These are phyloP conservation scores for Sarcophaga variegata DNA, from an alignment of 2,888 invertebrate genomes.

Conservation along the genomic window DNA sequence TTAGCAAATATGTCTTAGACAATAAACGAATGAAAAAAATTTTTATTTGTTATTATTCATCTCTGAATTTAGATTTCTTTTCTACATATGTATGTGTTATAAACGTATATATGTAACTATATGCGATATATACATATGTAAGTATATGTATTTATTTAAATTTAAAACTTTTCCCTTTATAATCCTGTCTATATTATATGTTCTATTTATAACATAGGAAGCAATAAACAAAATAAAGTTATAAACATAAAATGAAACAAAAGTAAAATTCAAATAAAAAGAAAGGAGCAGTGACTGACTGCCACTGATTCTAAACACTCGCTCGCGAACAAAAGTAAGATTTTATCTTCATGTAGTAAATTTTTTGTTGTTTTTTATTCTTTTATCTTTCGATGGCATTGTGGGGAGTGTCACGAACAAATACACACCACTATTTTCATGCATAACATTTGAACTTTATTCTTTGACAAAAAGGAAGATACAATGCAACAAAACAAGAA, in stretches of 20 bases:
- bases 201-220: neutral
- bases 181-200: constrained; percentile 2
- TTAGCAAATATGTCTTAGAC: too few species aligned
- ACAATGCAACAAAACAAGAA: too few species aligned
- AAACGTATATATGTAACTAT: too few species aligned
- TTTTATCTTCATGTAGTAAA: constrained; percentile 40
- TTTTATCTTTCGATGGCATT: constrained; percentile 32
- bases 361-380: constrained; percentile 16
- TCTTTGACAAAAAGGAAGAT: too few species aligned
- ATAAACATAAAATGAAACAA: constrained; percentile 32
- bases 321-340: constrained; percentile 34
- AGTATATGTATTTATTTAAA: neutral
- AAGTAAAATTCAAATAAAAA: neutral
- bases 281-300: neutral
- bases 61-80: neutral
- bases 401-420: constrained; percentile 41
- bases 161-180: constrained; percentile 8
- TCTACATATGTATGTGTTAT: neutral
- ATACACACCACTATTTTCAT: too few species aligned
- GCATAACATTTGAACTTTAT: too few species aligned
- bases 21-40: constrained; percentile 10
- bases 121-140: neutral
- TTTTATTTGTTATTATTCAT: neutral
- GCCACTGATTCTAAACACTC: constrained; percentile 23
- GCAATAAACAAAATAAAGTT: too few species aligned